Evolutionary conservation across 2,113 vertebrate genomes (phyloP), one percentile per base, ranked within the genome.

Genomic region (Perca schrenkii): DNA sequence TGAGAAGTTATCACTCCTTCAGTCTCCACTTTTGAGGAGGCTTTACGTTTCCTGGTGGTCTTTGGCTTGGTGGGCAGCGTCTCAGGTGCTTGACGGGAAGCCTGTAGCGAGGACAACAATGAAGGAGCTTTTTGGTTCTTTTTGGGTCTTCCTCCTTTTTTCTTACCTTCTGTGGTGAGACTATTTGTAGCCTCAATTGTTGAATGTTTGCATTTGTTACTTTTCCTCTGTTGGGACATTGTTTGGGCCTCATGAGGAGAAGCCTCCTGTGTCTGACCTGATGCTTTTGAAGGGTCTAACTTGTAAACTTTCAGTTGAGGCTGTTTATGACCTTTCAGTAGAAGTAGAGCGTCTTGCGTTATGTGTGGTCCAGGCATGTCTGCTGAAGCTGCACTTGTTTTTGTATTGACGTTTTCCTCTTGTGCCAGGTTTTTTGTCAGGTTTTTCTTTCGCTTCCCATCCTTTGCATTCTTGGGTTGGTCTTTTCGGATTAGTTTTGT

Each of bases 241-340:
- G 53, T 84, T 75, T 86, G 85, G 56, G 56, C 53, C 12, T 91
- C 88, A 0, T 49, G 15, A 52, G 84, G 73, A 17, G 84, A 74
- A 22, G 76, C 61, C 16, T 94, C 87, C 3, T 61, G 80, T 43
- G 83, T 71, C 54, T 85, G 86, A 58, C 69, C 50, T 4, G 92
- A 77, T 69, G 94, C 77, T 70, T 91, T 92, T 58, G 85, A 87
- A 43, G 92, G 89, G 47, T 95, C 94, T 61, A 95, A 81, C 80
- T 96, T 96, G 80, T 96, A 91, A 75, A 96, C 95, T 79, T 96
- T 96, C 3, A 96, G 79, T 77, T 94, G 95, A 6, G 95, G 95
- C 66, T 96, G 95, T 84, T 95, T 96, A 70, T 96, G 95, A 31
- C 95, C 95, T 86, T 95, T 95, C n/a, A 96, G 89, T 46, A 96